Percentiles rank a stretch among this genome's conserved stretches.
Evolutionary conservation across 2,888 invertebrate genomes (phyloP).

Genomic region (Leucoma salicis): DNA sequence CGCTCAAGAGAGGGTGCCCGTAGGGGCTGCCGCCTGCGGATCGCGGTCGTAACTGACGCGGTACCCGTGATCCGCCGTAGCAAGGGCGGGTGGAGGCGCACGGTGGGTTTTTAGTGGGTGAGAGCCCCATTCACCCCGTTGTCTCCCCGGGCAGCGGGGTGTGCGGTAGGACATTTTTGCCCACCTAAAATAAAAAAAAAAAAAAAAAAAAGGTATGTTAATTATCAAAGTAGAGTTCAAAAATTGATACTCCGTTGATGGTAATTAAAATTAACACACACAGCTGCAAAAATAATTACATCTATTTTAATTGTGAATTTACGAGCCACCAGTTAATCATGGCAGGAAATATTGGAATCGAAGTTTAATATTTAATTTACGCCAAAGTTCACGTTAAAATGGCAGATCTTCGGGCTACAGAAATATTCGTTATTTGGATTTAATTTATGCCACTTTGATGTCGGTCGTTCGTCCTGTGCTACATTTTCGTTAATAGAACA

Average conservation of each 20-base stretch:
- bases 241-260: neutral
- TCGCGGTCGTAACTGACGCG: too few relatives aligned
- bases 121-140: too few relatives aligned
- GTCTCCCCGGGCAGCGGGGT: too few relatives aligned
- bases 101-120: too few relatives aligned
- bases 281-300: slow-evolving; percentile 2
- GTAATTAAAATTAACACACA: slow-evolving; percentile 15
- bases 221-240: neutral
- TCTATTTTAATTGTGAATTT: slow-evolving; percentile 30
- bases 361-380: slow-evolving; percentile 34
- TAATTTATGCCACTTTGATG: slow-evolving; percentile 14
- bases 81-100: too few relatives aligned
- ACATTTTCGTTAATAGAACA: slow-evolving; percentile 8
- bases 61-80: too few relatives aligned
- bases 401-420: slow-evolving; percentile 3
- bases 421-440: slow-evolving; percentile 12
- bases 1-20: too few relatives aligned
- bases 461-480: slow-evolving; percentile 1
- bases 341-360: slow-evolving; percentile 15
- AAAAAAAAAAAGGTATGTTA: too few relatives aligned
- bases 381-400: slow-evolving; percentile 20
- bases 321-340: slow-evolving; percentile 25
- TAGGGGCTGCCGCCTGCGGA: too few relatives aligned
- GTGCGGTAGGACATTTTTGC: too few relatives aligned
- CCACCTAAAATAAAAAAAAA: too few relatives aligned